Base-by-base conservation (phyloP, 2,888 invertebrate genomes). In the Cordylochernes scorpioides region DNA sequence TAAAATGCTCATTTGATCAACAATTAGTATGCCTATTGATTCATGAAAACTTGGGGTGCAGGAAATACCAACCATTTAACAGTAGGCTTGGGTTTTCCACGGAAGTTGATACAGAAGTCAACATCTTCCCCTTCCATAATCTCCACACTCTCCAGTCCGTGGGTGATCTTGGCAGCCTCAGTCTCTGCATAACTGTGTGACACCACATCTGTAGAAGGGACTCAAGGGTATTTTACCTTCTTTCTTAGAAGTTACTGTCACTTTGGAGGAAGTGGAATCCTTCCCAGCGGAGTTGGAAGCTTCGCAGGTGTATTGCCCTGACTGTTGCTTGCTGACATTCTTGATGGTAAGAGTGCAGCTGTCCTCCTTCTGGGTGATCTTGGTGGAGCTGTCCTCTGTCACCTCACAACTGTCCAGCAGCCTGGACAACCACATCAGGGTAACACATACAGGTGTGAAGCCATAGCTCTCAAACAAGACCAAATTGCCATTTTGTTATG, bases 51-150 rank as follows among this genome's bases (percentile, higher is more conserved):
- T n/a, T n/a, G n/a, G n/a, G n/a, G n/a, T n/a, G n/a, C n/a, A n/a
- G n/a, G n/a, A n/a, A n/a, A 5, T 12, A 10, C 18, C 31, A 43
- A 55, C 56, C 58, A 61, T 34, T 51, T 49, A 8, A 60, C 42
- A 15, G 46, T 41, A 41, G 59, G 47, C 45, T 49, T 38, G 39
- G 56, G 50, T 45, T 51, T 42, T 41, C 52, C 44, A 44, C 56
- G 36, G 41, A 58, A 43, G 36, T 51, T 50, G 13, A 53, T 48
- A 15, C 49, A 47, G 37, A 55, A 51, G 22, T 40, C 67, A 24
- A 77, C 65, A 9, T 64, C 67, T 44, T 78, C 73, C 33, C 69
- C 69, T 51, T 75, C 72, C 15, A 67, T 65, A 36, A 46, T 42
- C 17, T 44, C 45, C 17, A 46, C 40, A 34, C 49, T 48, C 18